Percentiles rank a stretch among this genome's conserved stretches.
Evolutionary conservation across 2,888 invertebrate species (phyloP).

Genomic region (Amblyjoppa fuscipennis): DNA sequence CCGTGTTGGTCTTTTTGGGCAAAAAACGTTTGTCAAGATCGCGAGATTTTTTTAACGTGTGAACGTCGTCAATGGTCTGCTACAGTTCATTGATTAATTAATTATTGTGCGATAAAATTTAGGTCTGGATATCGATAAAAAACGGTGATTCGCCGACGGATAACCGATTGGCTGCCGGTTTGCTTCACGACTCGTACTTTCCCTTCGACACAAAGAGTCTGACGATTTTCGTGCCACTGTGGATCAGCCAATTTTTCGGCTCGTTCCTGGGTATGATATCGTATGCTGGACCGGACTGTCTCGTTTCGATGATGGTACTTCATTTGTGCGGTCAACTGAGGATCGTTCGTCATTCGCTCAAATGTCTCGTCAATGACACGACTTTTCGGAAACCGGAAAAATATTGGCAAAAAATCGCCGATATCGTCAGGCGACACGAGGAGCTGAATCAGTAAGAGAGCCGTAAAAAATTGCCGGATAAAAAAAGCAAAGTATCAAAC

Average conservation of each 20-base stretch:
- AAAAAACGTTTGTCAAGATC: no score
- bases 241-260: conserved; percentile 54
- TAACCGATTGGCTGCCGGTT: conserved; percentile 54
- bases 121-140: conserved; percentile 53
- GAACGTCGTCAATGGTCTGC: no score
- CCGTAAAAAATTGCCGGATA: neutral
- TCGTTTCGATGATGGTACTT: conserved; percentile 62
- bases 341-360: conserved; percentile 52
- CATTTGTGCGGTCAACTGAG: conserved; percentile 65
- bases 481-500: neutral
- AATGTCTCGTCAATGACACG: conserved; percentile 46
- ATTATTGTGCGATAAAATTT: conserved; percentile 11
- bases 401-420: conserved; percentile 43
- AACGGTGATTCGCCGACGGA: conserved; percentile 31
- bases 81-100: no score
- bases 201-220: conserved; percentile 55
- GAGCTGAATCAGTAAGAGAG: conserved; percentile 54
- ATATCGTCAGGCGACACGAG: conserved; percentile 57
- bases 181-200: conserved; percentile 58
- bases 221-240: conserved; percentile 46
- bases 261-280: conserved; percentile 20
- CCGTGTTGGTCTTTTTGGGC: no score
- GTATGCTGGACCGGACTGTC: conserved; percentile 58
- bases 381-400: conserved; percentile 13
- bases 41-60: no score